Evolutionary conservation across 2,113 vertebrate genomes (phyloP).

Genomic region (Tetrao urogallus): DNA sequence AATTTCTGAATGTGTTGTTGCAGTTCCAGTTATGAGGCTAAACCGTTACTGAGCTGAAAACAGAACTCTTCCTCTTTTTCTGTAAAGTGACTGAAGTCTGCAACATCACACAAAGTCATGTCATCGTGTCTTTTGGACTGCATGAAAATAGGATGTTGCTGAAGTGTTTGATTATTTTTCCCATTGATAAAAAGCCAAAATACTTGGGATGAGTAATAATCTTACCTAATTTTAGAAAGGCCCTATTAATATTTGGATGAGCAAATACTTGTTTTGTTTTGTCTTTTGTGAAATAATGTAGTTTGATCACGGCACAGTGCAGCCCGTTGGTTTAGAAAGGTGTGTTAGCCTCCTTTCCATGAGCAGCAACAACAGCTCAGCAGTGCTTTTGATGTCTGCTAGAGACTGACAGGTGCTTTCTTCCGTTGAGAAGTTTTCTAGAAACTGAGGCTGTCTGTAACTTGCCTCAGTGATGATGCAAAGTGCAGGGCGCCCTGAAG

Average conservation of each 20-base stretch:
- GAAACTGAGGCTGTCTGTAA: background rate
- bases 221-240: background rate
- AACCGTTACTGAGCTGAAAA: background rate
- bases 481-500: background rate
- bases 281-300: background rate
- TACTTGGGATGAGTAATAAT: background rate
- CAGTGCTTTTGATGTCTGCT: background rate
- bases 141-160: background rate
- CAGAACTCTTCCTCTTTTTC: background rate
- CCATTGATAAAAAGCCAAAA: background rate
- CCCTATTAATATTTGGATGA: background rate
- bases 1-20: background rate
- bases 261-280: background rate
- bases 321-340: background rate
- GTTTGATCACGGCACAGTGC: background rate
- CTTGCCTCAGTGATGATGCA: fast-evolving
- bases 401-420: background rate
- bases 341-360: background rate
- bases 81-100: background rate
- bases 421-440: background rate
- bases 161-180: background rate
- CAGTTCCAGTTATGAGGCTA: background rate
- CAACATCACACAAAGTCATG: background rate
- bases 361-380: background rate
- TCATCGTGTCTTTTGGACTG: background rate